Conservation (phyloP, 2,797 vertebrate species). For the Myotis vivesi region DNA sequence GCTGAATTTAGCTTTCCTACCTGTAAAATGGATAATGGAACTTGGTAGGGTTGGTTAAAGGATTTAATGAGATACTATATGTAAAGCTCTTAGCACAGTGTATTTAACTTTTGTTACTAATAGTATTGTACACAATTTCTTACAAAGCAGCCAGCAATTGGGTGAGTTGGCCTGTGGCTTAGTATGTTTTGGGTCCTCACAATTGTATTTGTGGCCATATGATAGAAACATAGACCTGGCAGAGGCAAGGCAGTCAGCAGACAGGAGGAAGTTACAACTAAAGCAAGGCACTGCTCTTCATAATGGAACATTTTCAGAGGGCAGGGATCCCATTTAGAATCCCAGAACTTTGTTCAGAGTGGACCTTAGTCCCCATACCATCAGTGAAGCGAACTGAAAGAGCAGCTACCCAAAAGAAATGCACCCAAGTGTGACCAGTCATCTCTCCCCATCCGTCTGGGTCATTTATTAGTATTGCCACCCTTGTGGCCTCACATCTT, state of each 20-base stretch:
- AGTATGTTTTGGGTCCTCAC: neutral
- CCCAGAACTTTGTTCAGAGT: neutral
- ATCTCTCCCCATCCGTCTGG: neutral
- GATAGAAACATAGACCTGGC: neutral
- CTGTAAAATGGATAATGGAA: conserved; percentile 36
- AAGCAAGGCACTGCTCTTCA: neutral
- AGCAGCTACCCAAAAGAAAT: conserved; percentile 33
- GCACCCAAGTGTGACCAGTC: neutral
- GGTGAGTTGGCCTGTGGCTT: conserved; percentile 1
- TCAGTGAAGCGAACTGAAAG: conserved; percentile 38
- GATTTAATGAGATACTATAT: conserved; percentile 42
- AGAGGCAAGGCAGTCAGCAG: neutral
- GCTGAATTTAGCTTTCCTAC: conserved; percentile 53
- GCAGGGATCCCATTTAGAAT: neutral
- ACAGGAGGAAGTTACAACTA: conserved; percentile 5
- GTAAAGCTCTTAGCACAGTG: neutral
- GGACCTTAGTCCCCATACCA: neutral
- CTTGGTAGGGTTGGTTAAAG: conserved; percentile 22
- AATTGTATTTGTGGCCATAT: neutral
- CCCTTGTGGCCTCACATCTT: neutral
- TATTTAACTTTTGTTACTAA: conserved; percentile 35
- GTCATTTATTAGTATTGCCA: conserved; percentile 38
- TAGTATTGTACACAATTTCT: conserved; percentile 8
- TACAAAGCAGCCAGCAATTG: neutral
- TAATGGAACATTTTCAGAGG: neutral